Conservation (phyloP, 2,888 invertebrate species). For the Monoplex corrugatus region DNA sequence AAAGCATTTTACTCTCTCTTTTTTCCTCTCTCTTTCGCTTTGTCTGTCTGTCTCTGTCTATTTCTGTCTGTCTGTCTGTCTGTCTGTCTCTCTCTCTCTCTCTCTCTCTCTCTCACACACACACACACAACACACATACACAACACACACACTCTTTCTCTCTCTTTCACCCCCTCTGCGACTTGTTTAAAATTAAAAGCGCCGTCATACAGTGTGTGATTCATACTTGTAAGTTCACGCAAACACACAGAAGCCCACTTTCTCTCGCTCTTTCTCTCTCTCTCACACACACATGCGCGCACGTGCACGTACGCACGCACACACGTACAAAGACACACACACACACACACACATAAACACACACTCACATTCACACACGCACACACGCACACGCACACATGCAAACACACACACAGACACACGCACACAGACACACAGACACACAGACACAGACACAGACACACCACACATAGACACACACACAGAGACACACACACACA, state of each 20-base stretch:
- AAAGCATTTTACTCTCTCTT: no score
- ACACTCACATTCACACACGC: neutral
- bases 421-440: neutral
- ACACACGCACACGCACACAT: neutral
- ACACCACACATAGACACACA: no score
- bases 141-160: neutral
- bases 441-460: no score
- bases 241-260: neutral
- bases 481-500: no score
- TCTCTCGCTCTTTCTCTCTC: no score
- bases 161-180: neutral
- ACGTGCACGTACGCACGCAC: neutral
- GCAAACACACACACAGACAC: neutral
- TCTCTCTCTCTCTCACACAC: no score
- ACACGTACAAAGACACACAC: neutral
- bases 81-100: neutral
- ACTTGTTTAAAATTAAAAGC: no score
- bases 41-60: no score
- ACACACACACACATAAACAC: slow-evolving; percentile 13
- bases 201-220: no score
- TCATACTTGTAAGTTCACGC: no score
- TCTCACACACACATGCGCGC: neutral
- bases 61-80: neutral
- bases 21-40: neutral
- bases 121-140: neutral